Evolutionary conservation across 2,888 invertebrate species (phyloP).

Genomic region (Thelaira solivaga): DNA sequence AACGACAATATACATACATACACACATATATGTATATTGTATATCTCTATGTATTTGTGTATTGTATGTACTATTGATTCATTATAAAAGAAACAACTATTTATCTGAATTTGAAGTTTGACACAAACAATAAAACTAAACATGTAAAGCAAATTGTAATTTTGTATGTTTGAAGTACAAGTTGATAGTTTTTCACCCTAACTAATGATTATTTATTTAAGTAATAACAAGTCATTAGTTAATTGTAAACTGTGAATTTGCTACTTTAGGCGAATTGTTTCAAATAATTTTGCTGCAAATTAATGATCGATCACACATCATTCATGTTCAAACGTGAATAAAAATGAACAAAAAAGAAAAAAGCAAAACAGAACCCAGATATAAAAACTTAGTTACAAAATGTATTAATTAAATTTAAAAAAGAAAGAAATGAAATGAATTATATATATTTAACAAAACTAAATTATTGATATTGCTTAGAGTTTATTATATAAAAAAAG

Average conservation of each 20-base stretch:
- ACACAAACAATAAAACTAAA: not conserved
- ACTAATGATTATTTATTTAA: too few species aligned
- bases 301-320: constrained; percentile 53
- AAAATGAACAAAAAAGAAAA: constrained; percentile 14
- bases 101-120: not conserved
- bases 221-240: too few species aligned
- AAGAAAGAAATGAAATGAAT: constrained; percentile 36
- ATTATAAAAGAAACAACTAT: not conserved
- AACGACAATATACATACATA: not conserved
- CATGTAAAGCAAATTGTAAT: not conserved
- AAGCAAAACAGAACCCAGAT: too few species aligned
- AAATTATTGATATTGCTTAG: constrained; percentile 62
- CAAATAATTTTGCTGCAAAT: constrained; percentile 46
- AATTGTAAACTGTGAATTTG: too few species aligned
- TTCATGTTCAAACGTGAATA: constrained; percentile 44
- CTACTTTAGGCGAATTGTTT: too few species aligned
- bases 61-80: not conserved
- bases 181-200: too few species aligned
- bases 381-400: constrained; percentile 60
- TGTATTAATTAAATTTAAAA: constrained; percentile 53
- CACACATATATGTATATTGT: too few species aligned
- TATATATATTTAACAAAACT: constrained; percentile 58
- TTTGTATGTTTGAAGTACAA: too few species aligned
- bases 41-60: not conserved
- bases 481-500: constrained; percentile 58